Base-by-base conservation (phyloP, 2,113 vertebrate genomes). In the Brachypteracias leptosomus region DNA sequence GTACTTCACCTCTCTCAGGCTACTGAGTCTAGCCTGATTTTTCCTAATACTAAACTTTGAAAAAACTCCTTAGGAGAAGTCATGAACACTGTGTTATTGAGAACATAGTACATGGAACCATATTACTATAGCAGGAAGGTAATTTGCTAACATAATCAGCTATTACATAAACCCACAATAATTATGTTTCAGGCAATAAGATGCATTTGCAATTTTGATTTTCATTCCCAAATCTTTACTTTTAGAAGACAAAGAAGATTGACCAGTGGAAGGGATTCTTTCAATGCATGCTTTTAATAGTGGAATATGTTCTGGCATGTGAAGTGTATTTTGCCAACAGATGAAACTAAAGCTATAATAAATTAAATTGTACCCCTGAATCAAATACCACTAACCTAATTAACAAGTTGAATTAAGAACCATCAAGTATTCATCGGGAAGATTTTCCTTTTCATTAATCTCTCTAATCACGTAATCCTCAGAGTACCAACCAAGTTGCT, bases 391-490 rank as follows among this genome's bases (percentile, higher is more conserved):
- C 49, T 87, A 76, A 89, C 51, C 67, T 94, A 96, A 95, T 96
- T 95, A 96, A 79, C 71, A 94, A 94, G 54, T 51, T 91, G 88
- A 96, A 93, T 96, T 94, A 96, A 85, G 36, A 94, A 68, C 40
- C 57, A 92, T 73, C 44, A 94, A 72, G 44, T 79, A 82, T 91
- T 93, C 74, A 62, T 85, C 81, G 87, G 29, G 83, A 89, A 91
- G 70, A 82, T 93, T 91, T 96, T 93, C 71, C 28, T 91, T 95
- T 93, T 93, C 87, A 88, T 95, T 93, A 95, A 91, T 95, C 58
- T 93, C 31, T 79, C 66, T 93, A 91, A 89, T 91, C 94, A 93
- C 1, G 1, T 95, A 96, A 82, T 94, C 71, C 78, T 95, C 58
- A 66, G 74, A 79, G 46, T 82, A 77, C 40, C 74, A 92, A 63